Evolutionary conservation across 2,113 vertebrate genomes (phyloP), one percentile per base, ranked within the genome.

Genomic region (Astur gentilis): DNA sequence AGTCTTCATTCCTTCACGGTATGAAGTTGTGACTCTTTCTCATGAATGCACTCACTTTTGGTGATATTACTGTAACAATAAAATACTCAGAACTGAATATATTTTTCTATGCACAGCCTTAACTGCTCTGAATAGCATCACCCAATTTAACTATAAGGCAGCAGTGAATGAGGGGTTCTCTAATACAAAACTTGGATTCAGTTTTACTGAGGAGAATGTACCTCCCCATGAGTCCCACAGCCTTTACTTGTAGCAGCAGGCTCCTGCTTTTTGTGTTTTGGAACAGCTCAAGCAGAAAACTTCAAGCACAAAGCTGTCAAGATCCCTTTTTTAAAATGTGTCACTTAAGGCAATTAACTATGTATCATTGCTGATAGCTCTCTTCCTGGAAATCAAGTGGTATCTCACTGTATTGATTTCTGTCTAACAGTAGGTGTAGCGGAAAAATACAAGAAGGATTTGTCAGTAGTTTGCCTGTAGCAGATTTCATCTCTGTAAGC

Each of bases 321-420:
- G 64, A 72, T 27, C 13, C 15, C 11, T 80, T 69, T 90, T 91
- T 45, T 1, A 29, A 86, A 84, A 79, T 0, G 0, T 34, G 21
- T 66, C 38, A 62, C 45, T 86, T 12, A 77, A 92, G 57, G 52
- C 40, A 84, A 80, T 81, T 90, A 83, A 60, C 19, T 58, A 11
- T 42, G 9, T 69, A 78, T 70, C 42, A 81, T 11, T 50, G n/a
- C 20, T 70, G 58, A 80, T 52, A 42, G 50, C 22, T 87, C 14
- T 60, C 38, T 93, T 96, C 90, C 93, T 79, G 92, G 64, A 76
- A 95, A 81, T 75, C 83, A 84, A 82, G 52, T n/a, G 15, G 36
- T 85, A 79, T 40, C 44, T 91, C 44, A 44, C 13, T 23, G 14
- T 71, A 90, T 78, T 84, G 72, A 93, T 92, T 92, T 86, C 71